Conservation (phyloP, 2,113 vertebrate species). For the Prunella fulvescens region DNA sequence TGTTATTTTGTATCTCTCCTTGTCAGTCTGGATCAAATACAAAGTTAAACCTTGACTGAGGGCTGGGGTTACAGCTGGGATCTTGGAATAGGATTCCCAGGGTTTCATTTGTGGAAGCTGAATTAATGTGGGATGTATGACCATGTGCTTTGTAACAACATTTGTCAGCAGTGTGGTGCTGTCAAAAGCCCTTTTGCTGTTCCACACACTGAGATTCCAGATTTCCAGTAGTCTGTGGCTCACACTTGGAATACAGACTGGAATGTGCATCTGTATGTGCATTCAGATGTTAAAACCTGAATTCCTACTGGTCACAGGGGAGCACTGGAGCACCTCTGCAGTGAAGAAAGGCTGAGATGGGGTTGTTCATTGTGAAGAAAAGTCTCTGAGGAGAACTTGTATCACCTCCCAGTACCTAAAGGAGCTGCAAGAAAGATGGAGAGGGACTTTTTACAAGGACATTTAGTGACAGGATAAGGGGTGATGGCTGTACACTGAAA, state of each 20-base stretch:
- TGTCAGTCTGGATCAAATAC: neutral
- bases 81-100: neutral
- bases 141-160: neutral
- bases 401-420: neutral
- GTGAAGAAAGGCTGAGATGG: neutral
- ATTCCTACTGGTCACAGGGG: neutral
- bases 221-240: neutral
- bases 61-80: neutral
- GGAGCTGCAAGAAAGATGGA: neutral
- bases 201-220: neutral
- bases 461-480: neutral
- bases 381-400: neutral
- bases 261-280: neutral
- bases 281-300: neutral
- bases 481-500: neutral
- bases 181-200: neutral
- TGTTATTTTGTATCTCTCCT: neutral
- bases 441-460: neutral
- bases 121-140: neutral
- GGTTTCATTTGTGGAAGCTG: neutral
- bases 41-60: neutral
- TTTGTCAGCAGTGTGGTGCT: neutral
- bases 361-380: neutral
- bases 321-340: neutral
- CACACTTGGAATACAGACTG: neutral